phyloP scores from a whole-genome alignment of 2,888 invertebrate genomes.

The Metopia argyrocephala region DNA sequence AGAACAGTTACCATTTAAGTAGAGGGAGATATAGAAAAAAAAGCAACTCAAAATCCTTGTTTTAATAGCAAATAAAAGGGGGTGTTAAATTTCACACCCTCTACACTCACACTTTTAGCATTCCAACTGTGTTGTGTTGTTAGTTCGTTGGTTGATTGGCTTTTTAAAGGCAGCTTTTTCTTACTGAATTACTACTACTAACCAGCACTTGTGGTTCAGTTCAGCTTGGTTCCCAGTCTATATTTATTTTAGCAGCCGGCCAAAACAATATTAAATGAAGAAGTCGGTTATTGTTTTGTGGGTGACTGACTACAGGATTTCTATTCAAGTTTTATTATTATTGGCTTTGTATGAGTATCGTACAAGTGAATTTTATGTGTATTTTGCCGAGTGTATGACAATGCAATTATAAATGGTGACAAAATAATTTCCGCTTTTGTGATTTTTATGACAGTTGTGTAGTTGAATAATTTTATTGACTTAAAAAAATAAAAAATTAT shows the following conservation, averaged over 20 bases:
- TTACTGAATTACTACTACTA: too few relatives aligned
- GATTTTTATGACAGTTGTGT: slow-evolving; percentile 76
- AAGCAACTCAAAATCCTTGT: slow-evolving; percentile 67
- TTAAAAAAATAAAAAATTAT: slow-evolving; percentile 59
- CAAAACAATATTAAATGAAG: background rate
- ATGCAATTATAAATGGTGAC: slow-evolving; percentile 77
- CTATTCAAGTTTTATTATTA: slow-evolving; percentile 53
- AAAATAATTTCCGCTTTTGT: slow-evolving; percentile 76
- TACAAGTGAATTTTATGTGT: slow-evolving; percentile 6
- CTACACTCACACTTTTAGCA: slow-evolving; percentile 47
- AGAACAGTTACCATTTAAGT: slow-evolving; percentile 25
- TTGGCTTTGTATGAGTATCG: background rate
- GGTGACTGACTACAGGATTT: slow-evolving; percentile 53
- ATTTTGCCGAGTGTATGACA: slow-evolving; percentile 70
- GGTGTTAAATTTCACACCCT: slow-evolving; percentile 75
- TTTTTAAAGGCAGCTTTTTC: slow-evolving; percentile 38
- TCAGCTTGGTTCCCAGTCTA: background rate
- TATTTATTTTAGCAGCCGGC: slow-evolving; percentile 42
- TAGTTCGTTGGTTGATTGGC: too few relatives aligned
- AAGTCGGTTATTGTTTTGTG: slow-evolving; percentile 45
- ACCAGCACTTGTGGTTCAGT: too few relatives aligned
- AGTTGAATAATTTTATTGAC: slow-evolving; percentile 68
- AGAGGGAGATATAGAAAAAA: background rate
- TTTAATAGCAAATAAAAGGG: slow-evolving; percentile 71
- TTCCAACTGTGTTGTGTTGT: slow-evolving; percentile 22